A percentile compares a stretch with the other conserved stretches of the same genome.
Conservation (phyloP, 2,797 vertebrate species). For the Phaenicophaeus curvirostris region DNA sequence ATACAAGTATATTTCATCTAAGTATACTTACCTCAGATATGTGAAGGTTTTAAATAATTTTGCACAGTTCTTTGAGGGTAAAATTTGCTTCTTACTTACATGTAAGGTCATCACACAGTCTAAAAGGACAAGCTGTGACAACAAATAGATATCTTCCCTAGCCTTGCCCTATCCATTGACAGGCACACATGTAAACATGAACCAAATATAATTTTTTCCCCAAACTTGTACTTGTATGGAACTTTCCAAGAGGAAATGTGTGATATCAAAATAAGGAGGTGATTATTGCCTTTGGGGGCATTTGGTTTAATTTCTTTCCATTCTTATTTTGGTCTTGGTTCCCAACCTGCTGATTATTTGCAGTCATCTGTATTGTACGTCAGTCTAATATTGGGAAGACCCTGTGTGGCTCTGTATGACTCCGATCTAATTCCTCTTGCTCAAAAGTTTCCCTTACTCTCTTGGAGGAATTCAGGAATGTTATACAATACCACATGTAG, state of each 20-base stretch:
- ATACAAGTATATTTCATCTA: not conserved
- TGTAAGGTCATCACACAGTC: not conserved
- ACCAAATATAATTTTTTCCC: not conserved
- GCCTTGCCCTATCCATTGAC: not conserved
- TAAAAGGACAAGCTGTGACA: not conserved
- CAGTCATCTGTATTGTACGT: not conserved
- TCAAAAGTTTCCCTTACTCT: constrained; percentile 4
- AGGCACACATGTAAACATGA: not conserved
- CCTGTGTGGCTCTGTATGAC: not conserved
- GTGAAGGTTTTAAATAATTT: not conserved
- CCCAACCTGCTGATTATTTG: not conserved
- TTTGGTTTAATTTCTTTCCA: not conserved
- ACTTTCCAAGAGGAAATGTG: not conserved
- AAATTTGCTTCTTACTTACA: not conserved
- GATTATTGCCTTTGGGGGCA: not conserved
- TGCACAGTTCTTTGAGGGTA: not conserved
- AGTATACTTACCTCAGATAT: not conserved
- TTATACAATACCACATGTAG: not conserved
- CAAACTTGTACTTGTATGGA: not conserved
- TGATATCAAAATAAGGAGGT: not conserved
- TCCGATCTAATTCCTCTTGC: not conserved
- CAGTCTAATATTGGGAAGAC: not conserved
- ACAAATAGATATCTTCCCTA: not conserved
- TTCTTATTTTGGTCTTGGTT: not conserved
- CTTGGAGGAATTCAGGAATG: constrained; percentile 11